Evolutionary conservation across 1,140 invertebrate genomes (phyloP).

Genomic region (Centruroides sculpturatus): DNA sequence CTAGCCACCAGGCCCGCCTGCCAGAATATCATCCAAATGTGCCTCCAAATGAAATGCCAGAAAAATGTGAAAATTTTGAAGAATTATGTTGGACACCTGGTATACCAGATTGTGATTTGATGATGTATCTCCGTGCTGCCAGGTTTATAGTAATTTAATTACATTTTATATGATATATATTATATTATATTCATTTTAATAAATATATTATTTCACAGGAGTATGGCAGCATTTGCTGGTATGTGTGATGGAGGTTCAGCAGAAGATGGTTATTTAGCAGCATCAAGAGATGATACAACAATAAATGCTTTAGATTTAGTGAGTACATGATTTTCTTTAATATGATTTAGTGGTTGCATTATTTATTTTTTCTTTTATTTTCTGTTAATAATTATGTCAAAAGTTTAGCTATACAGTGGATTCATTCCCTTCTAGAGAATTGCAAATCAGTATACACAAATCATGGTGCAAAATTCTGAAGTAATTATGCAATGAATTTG

Average conservation of each 20-base stretch:
- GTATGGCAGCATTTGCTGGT: constrained; percentile 66
- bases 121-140: constrained; percentile 93
- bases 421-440: no score
- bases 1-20: constrained; percentile 72
- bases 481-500: no score
- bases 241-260: constrained; percentile 96
- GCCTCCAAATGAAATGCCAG: constrained; percentile 48
- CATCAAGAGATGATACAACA: constrained; percentile 90
- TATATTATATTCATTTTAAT: not conserved
- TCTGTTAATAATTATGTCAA: no score
- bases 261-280: constrained; percentile 90
- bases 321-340: constrained; percentile 21
- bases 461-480: no score
- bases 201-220: constrained; percentile 21
- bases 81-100: constrained; percentile 85
- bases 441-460: no score
- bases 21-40: constrained; percentile 58
- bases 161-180: no score
- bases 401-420: no score
- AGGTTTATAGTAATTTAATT: constrained; percentile 39
- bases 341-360: no score
- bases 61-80: constrained; percentile 57
- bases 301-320: constrained; percentile 90
- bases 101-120: constrained; percentile 78
- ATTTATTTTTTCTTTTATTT: no score